These are phyloP conservation scores for Pachymerium ferrugineum DNA, from an alignment of 2,888 invertebrate genomes.

Conservation along the genomic window DNA sequence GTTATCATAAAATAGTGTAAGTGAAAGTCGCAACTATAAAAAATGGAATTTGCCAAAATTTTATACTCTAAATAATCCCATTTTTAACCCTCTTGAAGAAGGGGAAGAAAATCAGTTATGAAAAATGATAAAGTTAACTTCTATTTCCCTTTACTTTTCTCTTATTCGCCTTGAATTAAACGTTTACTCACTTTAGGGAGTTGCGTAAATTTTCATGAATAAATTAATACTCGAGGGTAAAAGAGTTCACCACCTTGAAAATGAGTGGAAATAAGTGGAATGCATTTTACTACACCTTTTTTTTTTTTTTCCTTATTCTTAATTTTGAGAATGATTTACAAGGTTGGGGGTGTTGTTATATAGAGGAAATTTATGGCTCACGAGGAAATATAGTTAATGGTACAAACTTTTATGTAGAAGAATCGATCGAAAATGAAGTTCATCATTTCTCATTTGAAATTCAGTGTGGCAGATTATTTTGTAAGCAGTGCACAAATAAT, in stretches of 20 bases:
- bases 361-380: slow-evolving; percentile 19
- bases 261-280: not conserved
- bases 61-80: too few relatives aligned
- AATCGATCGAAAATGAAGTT: slow-evolving; percentile 14
- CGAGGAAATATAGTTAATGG: not conserved
- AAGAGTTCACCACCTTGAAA: not conserved
- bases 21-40: slow-evolving; percentile 4
- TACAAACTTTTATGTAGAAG: not conserved
- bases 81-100: too few relatives aligned
- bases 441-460: slow-evolving; percentile 12
- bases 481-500: too few relatives aligned
- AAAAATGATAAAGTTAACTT: too few relatives aligned
- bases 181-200: not conserved
- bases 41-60: too few relatives aligned
- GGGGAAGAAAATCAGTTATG: too few relatives aligned
- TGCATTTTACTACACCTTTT: not conserved
- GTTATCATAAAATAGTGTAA: slow-evolving; percentile 16
- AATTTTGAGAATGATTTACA: slow-evolving; percentile 11
- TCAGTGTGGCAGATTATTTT: not conserved
- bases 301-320: slow-evolving; percentile 1
- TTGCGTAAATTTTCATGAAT: not conserved
- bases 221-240: slow-evolving; percentile 6
- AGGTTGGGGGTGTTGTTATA: not conserved
- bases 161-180: not conserved
- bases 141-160: not conserved